Percentiles rank a stretch among this genome's conserved stretches.
Evolutionary conservation across 2,113 vertebrate genomes (phyloP).

Genomic region (Microtus pennsylvanicus): DNA sequence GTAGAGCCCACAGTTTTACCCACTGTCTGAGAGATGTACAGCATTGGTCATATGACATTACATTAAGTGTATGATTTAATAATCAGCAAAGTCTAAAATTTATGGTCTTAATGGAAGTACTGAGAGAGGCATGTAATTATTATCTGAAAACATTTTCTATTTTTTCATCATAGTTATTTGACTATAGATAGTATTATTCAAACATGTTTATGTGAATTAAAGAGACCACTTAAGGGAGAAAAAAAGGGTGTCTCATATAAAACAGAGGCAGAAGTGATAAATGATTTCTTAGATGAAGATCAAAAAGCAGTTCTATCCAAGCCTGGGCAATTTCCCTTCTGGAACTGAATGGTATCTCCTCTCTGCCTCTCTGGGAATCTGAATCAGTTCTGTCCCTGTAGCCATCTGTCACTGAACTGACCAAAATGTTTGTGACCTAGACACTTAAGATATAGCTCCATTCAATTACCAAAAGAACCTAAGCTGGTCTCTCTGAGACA

Average conservation of each 20-base stretch:
- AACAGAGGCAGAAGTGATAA: background rate
- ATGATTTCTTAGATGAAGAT: background rate
- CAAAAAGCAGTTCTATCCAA: background rate
- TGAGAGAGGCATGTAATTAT: background rate
- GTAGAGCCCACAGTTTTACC: background rate
- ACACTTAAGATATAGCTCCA: background rate
- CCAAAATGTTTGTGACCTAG: background rate
- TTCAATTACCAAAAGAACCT: background rate
- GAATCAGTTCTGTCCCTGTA: background rate
- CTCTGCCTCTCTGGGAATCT: background rate
- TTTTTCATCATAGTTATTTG: constrained; percentile 19
- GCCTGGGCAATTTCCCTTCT: background rate
- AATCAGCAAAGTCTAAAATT: background rate
- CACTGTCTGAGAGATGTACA: background rate
- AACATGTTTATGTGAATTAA: background rate
- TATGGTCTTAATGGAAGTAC: background rate
- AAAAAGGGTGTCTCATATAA: background rate
- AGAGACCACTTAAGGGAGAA: background rate
- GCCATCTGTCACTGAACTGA: background rate
- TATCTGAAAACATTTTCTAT: constrained; percentile 5
- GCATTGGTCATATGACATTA: constrained; percentile 5
- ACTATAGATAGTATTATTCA: background rate
- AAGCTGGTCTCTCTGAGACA: background rate
- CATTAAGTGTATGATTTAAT: background rate
- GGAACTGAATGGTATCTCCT: background rate